Evolutionary conservation across 1,140 invertebrate species (phyloP).

Genomic region (Cherax quadricarinatus): DNA sequence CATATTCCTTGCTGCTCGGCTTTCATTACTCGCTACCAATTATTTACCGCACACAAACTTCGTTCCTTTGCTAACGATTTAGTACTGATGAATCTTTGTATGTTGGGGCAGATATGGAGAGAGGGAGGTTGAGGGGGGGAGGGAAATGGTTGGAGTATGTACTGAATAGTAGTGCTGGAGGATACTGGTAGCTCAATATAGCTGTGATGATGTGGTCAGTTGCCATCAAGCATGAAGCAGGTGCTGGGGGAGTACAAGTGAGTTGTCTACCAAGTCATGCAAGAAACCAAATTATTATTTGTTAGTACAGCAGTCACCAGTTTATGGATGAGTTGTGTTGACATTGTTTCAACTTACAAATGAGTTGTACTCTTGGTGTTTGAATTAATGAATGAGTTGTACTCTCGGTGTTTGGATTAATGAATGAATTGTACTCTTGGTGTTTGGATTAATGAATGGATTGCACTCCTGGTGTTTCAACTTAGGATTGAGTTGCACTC

Average conservation of each 20-base stretch:
- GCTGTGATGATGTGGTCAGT: constrained; percentile 51
- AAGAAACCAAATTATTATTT: background rate
- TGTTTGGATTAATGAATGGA: too few relatives aligned
- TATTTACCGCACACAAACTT: constrained; percentile 2
- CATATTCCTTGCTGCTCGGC: background rate
- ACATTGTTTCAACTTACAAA: too few relatives aligned
- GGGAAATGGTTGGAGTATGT: background rate
- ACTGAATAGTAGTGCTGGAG: background rate
- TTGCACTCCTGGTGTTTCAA: too few relatives aligned
- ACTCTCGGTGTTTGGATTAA: too few relatives aligned
- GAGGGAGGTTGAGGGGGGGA: background rate
- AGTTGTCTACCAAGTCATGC: background rate
- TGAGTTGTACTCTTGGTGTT: too few relatives aligned
- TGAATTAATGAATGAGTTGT: too few relatives aligned
- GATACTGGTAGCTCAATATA: constrained; percentile 48
- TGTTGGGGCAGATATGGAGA: background rate
- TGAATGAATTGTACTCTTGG: too few relatives aligned
- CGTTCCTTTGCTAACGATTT: background rate
- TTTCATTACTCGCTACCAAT: background rate
- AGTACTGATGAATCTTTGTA: background rate
- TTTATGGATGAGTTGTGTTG: background rate
- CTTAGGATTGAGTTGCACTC: too few relatives aligned
- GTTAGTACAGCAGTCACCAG: background rate
- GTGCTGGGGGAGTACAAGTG: background rate
- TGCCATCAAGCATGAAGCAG: constrained; percentile 23